Evolutionary conservation across 2,113 vertebrate genomes (phyloP).

Genomic region (Notothenia coriiceps): DNA sequence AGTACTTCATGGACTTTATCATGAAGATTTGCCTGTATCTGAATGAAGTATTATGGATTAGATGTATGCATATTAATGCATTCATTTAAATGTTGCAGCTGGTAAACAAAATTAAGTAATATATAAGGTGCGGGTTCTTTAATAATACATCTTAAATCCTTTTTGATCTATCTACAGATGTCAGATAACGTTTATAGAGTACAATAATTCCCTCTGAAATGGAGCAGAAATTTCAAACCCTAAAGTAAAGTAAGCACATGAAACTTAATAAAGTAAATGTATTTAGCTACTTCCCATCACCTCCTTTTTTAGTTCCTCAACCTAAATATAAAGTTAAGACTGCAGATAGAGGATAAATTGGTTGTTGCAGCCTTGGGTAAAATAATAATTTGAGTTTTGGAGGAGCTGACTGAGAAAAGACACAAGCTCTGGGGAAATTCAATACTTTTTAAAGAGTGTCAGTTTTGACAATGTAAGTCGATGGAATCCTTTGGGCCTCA

Average conservation of each 20-base stretch:
- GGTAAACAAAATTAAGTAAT: neutral
- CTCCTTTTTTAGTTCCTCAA: too few relatives aligned
- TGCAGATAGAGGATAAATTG: neutral
- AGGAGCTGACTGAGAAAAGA: conserved; percentile 19
- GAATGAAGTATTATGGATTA: neutral
- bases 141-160: neutral
- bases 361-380: neutral
- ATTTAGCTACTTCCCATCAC: neutral
- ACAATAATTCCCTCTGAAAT: neutral
- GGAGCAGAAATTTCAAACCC: neutral
- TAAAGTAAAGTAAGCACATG: neutral
- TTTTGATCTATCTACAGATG: too few relatives aligned
- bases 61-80: neutral
- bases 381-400: conserved; percentile 10
- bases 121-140: neutral
- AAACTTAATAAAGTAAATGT: neutral
- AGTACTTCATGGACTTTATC: neutral
- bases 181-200: neutral
- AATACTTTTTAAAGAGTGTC: neutral
- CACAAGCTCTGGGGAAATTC: neutral
- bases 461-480: neutral
- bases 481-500: neutral
- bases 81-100: neutral
- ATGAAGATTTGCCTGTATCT: neutral
- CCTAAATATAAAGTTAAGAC: neutral